Base-by-base conservation (phyloP, 2,797 vertebrate species). In the Centropyge bicolor region DNA sequence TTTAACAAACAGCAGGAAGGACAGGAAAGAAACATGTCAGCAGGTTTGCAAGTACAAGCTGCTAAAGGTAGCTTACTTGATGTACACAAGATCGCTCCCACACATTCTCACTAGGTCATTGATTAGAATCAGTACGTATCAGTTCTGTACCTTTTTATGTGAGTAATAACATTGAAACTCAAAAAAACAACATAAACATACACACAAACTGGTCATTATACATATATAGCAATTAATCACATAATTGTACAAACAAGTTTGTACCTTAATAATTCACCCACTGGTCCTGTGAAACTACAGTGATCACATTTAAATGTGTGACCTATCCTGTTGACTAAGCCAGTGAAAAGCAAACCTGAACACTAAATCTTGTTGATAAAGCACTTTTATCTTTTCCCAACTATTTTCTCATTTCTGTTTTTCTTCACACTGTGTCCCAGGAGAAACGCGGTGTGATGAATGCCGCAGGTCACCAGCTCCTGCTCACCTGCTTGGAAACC, bases 401-500 rank as follows among this genome's bases (percentile, higher is more conserved):
- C 12, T 57, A 6, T 67, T 70, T n/a, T 38, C 41, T 73, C 9
- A n/a, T 59, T 36, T 35, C 8, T 74, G 4, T 62, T 63, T 80
- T 62, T 63, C 8, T 16, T 65, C 62, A 20, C 16, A 6, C 16
- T 73, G 16, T 2, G 60, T 89, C 52, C 73, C 76, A 99, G 98
- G 98, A 99, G 93, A 99, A 99, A 66, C 96, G 98, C 7, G 95
- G 97, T 51, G 95, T 95, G 74, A 96, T 97, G 95, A 98, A 97
- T 86, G 94, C 97, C 0, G 95, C 96, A 52, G 97, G 97, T 61
- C 98, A 99, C 91, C 98, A 98, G 77, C 96, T 98, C 84, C 92
- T 99, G 89, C 97, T 99, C 83, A 97, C 94, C 92, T 99, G 97
- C 85, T 91, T 99, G 93, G 98, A 99, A 94, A 99, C 96, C 0